Percentiles rank a stretch among this genome's conserved stretches.
Conservation (phyloP, 2,113 vertebrate species). For the Zapus hudsonius region DNA sequence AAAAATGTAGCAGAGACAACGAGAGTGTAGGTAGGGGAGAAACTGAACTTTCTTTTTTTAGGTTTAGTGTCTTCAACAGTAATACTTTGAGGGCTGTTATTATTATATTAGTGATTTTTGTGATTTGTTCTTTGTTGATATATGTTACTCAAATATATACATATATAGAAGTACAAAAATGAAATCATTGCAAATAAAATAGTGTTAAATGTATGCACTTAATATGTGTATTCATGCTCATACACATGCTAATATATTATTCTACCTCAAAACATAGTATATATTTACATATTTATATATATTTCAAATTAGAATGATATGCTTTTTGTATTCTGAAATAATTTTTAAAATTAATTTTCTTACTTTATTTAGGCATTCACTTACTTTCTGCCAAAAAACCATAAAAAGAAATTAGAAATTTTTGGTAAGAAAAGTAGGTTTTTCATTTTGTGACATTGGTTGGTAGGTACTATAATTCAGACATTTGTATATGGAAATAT, state of each 20-base stretch:
- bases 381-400: slow-evolving; percentile 6
- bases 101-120: not conserved
- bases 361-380: not conserved
- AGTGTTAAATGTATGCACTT: not conserved
- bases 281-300: too few relatives aligned
- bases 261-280: not conserved
- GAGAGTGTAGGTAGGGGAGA: not conserved
- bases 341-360: too few relatives aligned
- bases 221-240: not conserved
- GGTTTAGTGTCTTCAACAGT: not conserved
- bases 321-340: too few relatives aligned
- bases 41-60: not conserved
- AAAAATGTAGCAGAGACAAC: slow-evolving; percentile 11
- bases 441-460: not conserved
- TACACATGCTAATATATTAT: not conserved
- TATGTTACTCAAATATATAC: not conserved
- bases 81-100: not conserved
- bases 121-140: not conserved
- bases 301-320: too few relatives aligned
- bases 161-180: slow-evolving; percentile 13
- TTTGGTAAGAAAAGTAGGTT: not conserved
- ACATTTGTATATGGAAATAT: not conserved
- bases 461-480: not conserved
- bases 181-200: slow-evolving; percentile 41
- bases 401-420: not conserved